Conservation (phyloP, 2,888 invertebrate species). For the Nemotelus pantherinus region DNA sequence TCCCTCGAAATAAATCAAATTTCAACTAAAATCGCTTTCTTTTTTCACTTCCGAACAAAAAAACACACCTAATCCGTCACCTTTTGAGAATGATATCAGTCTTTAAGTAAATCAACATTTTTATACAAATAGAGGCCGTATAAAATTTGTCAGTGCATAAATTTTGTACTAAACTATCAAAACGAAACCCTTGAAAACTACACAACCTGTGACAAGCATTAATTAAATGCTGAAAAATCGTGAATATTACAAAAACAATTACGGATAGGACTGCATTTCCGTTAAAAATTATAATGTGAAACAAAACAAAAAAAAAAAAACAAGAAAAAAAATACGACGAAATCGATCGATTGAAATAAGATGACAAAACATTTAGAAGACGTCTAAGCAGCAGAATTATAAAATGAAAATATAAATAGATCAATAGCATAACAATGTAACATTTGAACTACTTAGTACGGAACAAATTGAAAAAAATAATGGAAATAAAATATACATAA, state of each 20-base stretch:
- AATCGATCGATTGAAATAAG: constrained; percentile 24
- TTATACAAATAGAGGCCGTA: constrained; percentile 3
- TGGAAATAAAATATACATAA: constrained; percentile 24
- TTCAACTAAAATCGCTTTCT: constrained; percentile 24
- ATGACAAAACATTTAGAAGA: constrained; percentile 7
- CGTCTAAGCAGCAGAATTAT: neutral
- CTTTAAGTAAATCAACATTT: constrained; percentile 4
- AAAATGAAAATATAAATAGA: constrained; percentile 19
- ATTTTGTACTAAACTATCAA: constrained; percentile 22
- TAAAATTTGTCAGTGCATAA: constrained; percentile 22
- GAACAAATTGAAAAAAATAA: constrained; percentile 39
- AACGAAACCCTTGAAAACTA: constrained; percentile 12
- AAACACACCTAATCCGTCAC: constrained; percentile 11
- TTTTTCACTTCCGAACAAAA: constrained; percentile 9
- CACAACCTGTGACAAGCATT: no score
- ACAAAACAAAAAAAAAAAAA: neutral
- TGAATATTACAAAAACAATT: no score
- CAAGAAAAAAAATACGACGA: neutral
- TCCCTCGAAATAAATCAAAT: constrained; percentile 31
- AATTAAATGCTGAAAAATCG: no score
- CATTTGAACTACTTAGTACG: constrained; percentile 30
- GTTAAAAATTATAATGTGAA: no score
- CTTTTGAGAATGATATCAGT: constrained; percentile 13
- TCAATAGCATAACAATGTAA: constrained; percentile 29
- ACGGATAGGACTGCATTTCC: no score